These are phyloP conservation scores for Threskiornis aethiopicus DNA, from an alignment of 2,797 vertebrate species.

Conservation along the genomic window DNA sequence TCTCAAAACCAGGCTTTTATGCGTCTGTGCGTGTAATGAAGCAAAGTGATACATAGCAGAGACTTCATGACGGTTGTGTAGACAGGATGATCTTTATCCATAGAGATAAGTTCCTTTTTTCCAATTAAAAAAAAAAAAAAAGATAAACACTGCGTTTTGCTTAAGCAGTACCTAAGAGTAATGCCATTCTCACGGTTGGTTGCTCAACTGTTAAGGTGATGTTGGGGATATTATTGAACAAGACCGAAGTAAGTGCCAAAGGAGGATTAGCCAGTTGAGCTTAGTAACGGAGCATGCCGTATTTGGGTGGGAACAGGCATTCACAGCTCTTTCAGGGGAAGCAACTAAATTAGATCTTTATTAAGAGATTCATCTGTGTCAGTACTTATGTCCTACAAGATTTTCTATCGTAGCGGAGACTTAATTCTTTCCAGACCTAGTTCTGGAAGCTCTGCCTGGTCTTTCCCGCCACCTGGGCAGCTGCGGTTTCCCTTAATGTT, in stretches of 20 bases:
- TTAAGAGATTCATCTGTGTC: background rate
- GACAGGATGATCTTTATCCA: constrained; percentile 7
- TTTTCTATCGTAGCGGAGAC: background rate
- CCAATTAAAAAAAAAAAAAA: background rate
- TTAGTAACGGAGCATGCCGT: background rate
- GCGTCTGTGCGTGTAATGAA: background rate
- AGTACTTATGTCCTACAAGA: background rate
- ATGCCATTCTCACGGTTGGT: background rate
- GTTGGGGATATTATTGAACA: background rate
- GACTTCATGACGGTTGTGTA: background rate
- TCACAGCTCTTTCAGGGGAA: background rate
- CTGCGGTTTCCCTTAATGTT: rapidly evolving
- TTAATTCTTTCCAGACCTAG: background rate
- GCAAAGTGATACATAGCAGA: background rate
- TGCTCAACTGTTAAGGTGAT: constrained; percentile 20
- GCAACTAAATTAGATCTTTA: background rate
- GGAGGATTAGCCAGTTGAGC: background rate
- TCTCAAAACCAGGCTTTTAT: background rate
- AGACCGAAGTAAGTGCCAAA: background rate
- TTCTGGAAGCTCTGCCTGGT: background rate
- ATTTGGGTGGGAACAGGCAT: background rate
- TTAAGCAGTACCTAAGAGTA: background rate
- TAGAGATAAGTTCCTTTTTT: background rate
- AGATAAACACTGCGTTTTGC: background rate
- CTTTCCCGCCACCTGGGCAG: background rate